Percentiles rank a stretch among this genome's conserved stretches.
Evolutionary conservation across 2,113 vertebrate genomes (phyloP).

Genomic region (Rhodinocichla rosea): DNA sequence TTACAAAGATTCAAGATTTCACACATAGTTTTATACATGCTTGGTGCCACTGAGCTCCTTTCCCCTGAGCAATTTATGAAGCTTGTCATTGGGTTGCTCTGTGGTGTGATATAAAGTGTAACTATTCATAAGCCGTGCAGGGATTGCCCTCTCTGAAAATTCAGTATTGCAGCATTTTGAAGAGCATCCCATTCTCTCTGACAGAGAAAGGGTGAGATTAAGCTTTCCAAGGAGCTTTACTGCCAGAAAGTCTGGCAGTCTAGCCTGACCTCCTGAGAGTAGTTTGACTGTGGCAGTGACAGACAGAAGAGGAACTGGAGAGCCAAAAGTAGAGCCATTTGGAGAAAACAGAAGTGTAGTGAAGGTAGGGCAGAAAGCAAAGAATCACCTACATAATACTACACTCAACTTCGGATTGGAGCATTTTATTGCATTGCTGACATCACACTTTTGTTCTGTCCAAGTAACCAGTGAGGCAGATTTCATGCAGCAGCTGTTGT

Average conservation of each 20-base stretch:
- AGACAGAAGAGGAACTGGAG: not conserved
- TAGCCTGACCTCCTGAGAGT: not conserved
- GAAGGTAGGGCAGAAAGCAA: not conserved
- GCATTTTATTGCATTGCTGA: not conserved
- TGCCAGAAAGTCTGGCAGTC: not conserved
- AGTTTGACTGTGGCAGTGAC: not conserved
- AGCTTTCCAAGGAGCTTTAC: not conserved
- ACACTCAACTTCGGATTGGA: not conserved
- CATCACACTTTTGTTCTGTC: not conserved
- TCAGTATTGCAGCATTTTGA: not conserved
- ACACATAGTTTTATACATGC: not conserved
- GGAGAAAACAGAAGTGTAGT: not conserved
- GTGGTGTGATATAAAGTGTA: not conserved
- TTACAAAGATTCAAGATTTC: not conserved
- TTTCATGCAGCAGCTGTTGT: not conserved
- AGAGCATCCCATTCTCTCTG: not conserved
- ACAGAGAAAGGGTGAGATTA: not conserved
- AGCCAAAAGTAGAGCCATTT: not conserved
- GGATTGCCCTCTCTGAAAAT: not conserved
- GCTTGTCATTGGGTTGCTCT: not conserved
- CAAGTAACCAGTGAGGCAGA: not conserved
- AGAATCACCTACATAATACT: not conserved
- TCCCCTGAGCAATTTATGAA: not conserved
- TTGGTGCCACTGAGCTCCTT: not conserved
- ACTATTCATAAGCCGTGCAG: accelerated